Evolutionary conservation across 2,113 vertebrate species (phyloP).

Genomic region (Tyto alba): DNA sequence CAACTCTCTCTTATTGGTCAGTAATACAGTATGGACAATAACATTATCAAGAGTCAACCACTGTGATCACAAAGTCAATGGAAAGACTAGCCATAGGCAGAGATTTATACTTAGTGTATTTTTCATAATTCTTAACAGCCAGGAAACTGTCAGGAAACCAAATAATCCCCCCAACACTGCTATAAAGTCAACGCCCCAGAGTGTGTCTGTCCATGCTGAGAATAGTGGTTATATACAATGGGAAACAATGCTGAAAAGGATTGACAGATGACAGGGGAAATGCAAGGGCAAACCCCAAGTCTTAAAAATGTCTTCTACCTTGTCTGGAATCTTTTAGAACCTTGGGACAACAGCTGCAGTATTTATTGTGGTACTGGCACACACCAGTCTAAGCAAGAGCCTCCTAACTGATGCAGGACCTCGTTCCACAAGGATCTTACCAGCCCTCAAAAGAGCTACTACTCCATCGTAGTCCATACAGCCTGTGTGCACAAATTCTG

Average conservation of each 20-base stretch:
- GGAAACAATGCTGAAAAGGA: not conserved
- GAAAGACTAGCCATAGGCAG: not conserved
- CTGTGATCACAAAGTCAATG: not conserved
- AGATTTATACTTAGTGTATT: not conserved
- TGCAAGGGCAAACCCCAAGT: not conserved
- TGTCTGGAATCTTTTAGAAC: not conserved
- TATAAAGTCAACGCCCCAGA: not conserved
- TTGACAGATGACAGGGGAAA: not conserved
- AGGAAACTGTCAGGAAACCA: not conserved
- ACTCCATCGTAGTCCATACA: not conserved
- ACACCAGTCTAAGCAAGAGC: not conserved
- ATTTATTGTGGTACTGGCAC: not conserved
- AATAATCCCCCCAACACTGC: not conserved
- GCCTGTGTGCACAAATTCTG: not conserved
- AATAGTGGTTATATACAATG: not conserved
- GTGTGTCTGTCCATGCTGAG: not conserved
- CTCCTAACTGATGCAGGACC: not conserved
- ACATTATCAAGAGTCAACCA: not conserved
- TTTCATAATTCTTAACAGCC: not conserved
- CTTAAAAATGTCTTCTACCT: not conserved
- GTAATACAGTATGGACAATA: not conserved
- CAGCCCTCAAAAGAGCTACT: not conserved
- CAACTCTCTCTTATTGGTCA: not conserved
- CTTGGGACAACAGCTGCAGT: not conserved
- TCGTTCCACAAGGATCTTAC: not conserved